Evolutionary conservation across 1,140 invertebrate species (phyloP), one percentile per base, ranked within the genome.

Genomic region (Ips nitidus): DNA sequence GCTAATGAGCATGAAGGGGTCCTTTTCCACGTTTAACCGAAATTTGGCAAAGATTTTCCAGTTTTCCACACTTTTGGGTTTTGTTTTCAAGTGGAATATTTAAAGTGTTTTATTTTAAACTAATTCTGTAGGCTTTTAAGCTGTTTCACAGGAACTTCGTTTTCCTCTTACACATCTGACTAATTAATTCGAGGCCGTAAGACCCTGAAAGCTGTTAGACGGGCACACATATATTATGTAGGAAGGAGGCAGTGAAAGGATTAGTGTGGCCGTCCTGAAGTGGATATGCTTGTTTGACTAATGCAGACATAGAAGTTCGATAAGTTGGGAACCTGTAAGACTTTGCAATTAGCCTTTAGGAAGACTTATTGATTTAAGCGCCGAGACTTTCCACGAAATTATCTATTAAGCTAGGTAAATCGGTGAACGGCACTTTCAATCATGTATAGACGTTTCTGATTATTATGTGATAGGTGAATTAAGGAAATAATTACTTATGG

Each of bases 271-370:
- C 67, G 70, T 71, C 69, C 72, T 71, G 75, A 75, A 79, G 76
- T 79, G 77, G 75, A 79, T 79, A 79, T 78, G 62, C 77, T 79
- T 79, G 77, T 79, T 77, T 76, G 76, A 76, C 75, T 78, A 78
- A 78, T 76, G 76, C 75, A 76, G 73, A 78, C 77, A 77, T 69
- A 71, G 70, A 77, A 78, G 74, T 78, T 78, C 76, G 76, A 77
- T 78, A 78, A 78, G 70, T 78, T 77, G 64, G 71, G 64, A 69
- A 74, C 70, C 71, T 70, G 73, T 65, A 70, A 66, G 63, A 60
- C 63, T 73, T 52, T 66, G 50, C 62, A 61, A 66, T 66, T 71
- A 66, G 45, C 63, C 55, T 41, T 71, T 56, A 8, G 52, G 43
- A 38, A 58, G 53, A 56, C 55, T 69, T 63, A 69, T 69, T 63